Base-by-base conservation (phyloP, 2,113 vertebrate genomes). In the Alligator sinensis region DNA sequence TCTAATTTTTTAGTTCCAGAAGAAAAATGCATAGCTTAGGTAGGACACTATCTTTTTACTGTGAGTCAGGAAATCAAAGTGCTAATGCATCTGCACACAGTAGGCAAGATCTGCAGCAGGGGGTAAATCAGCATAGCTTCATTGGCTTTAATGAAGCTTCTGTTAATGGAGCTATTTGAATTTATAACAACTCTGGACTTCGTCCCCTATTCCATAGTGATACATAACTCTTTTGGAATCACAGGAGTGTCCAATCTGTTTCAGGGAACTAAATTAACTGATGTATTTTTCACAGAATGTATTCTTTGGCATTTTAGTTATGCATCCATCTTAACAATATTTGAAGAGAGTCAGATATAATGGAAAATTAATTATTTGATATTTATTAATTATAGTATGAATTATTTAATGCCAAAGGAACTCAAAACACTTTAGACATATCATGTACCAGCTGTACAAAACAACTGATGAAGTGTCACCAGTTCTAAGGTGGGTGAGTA, bases 1-100 rank as follows among this genome's bases (percentile, higher is more conserved):
- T 77, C 5, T 74, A 17, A 81, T 90, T 87, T 68, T 4, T 5
- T n/a, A 22, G 25, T 38, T 95, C 90, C 13, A 86, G 28, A 90
- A 76, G 55, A 63, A 63, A 74, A 75, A 75, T 30, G 12, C 4
- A n/a, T 3, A 9, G 4, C 55, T 3, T 64, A n/a, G 1, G 14
- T 3, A 4, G 19, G 3, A 68, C 16, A 28, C 4, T 77, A 68
- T 21, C n/a, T 28, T 9, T 81, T 85, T 75, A 61, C 6, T 60
- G 1, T 63, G 27, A 13, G 25, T 30, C 14, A 17, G 13, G 27
- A 86, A 86, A 14, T 77, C 72, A 2, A 84, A 90, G 86, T 77
- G 5, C 30, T 34, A 38, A 70, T 70, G 5, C 3, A 62, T 79
- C 5, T 0, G 0, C 55, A 47, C 76, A 64, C 61, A 34, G 24